Evolutionary conservation across 2,888 invertebrate species (phyloP), one percentile per base, ranked within the genome.

Genomic region (Aphidius colemani): DNA sequence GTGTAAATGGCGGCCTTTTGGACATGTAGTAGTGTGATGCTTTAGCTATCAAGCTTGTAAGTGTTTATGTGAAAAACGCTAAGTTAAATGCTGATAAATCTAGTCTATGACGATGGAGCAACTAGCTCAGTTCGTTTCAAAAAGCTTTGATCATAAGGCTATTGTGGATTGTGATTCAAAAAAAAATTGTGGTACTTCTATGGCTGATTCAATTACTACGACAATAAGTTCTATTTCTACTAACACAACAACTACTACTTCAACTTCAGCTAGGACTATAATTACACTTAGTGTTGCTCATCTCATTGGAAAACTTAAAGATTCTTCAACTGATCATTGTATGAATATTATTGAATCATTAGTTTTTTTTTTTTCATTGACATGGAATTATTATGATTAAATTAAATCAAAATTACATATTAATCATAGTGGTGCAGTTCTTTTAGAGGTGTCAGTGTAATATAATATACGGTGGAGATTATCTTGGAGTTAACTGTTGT

Each of bases 51-150:
- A 60, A 56, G 58, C 44, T 58, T 51, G 43, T 53, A 49, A 55
- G 55, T 43, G 53, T 30, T 30, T 30, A 30, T 30, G 2, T 30
- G 30, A 30, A 30, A 30, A 30, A 30, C 30, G 30, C 5, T 30
- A 30, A 30, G 30, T 30, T 30, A 30, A 30, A 30, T 30, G 41
- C 41, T 43, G 30, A 40, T 46, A 44, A 59, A 56, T 60, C 43
- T 53, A 59, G 63, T 60, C 69, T 69, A 66, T 65, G 66, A 59
- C 48, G 60, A 94, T 94, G 94, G 94, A 94, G 86, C 92, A 94
- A 86, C 88, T 94, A 83, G 92, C 94, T 79, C 92, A 93, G 86
- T 94, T 94, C 86, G 94, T 94, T 80, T 92, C 92, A 77, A 93
- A 93, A 85, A 93, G 93, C 68, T 91, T 94, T 83, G 91, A 91